Evolutionary conservation across 2,113 vertebrate species (phyloP).

Genomic region (Empidonax traillii): DNA sequence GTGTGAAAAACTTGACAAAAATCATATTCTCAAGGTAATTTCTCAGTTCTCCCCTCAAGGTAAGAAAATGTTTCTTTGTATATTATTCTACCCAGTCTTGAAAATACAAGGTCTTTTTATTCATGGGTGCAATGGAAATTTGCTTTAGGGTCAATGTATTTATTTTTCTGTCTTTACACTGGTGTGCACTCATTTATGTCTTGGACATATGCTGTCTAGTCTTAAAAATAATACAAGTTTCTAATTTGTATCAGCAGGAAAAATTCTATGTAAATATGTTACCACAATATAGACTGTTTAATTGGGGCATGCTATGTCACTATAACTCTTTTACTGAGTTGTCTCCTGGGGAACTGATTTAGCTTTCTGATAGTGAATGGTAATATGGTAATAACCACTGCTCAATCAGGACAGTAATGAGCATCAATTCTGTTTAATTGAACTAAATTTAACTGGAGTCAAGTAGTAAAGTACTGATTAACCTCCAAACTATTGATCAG

Average conservation of each 20-base stretch:
- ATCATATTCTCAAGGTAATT: neutral
- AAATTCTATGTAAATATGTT: neutral
- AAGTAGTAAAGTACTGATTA: slow-evolving; percentile 55
- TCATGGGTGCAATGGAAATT: neutral
- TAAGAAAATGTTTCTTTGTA: neutral
- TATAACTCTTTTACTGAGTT: neutral
- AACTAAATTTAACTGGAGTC: slow-evolving; percentile 44
- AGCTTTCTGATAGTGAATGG: slow-evolving; percentile 17
- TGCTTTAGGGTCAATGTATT: neutral
- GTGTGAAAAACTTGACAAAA: neutral
- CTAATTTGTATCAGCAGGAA: neutral
- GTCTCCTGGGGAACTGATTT: slow-evolving; percentile 23
- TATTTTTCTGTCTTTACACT: neutral
- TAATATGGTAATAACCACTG: slow-evolving; percentile 48
- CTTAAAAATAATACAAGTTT: neutral
- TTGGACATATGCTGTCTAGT: neutral
- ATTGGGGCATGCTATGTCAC: neutral
- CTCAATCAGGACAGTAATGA: slow-evolving; percentile 63
- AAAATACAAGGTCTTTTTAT: neutral
- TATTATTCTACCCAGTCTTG: neutral
- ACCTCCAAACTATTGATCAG: slow-evolving; percentile 57
- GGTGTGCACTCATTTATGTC: neutral
- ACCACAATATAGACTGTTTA: neutral
- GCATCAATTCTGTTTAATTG: slow-evolving; percentile 53
- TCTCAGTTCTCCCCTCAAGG: neutral